phyloP scores from a whole-genome alignment of 1,140 invertebrate species.

The Drosophila rhopaloa region DNA sequence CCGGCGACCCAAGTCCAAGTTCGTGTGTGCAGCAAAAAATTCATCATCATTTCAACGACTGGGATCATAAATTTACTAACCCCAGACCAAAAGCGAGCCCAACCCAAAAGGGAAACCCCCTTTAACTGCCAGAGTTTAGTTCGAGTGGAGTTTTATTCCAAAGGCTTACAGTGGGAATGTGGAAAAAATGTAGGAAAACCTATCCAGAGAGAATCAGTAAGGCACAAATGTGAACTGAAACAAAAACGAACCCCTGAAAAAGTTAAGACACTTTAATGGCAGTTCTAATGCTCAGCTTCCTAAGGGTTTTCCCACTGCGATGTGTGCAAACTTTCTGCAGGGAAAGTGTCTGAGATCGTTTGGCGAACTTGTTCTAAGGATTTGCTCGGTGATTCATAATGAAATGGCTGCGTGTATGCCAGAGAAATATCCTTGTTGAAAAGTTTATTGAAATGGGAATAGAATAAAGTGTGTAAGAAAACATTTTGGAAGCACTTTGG shows the following conservation, averaged over 20 bases:
- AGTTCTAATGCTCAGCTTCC: slow-evolving; percentile 42
- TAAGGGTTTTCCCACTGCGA: slow-evolving; percentile 26
- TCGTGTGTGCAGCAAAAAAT: slow-evolving; percentile 65
- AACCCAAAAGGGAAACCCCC: slow-evolving; percentile 23
- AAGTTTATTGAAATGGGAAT: slow-evolving; percentile 37
- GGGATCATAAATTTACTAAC: slow-evolving; percentile 80
- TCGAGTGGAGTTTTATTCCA: slow-evolving; percentile 42
- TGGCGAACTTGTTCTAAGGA: slow-evolving; percentile 24
- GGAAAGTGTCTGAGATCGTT: slow-evolving; percentile 52
- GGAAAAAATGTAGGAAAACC: slow-evolving; percentile 5
- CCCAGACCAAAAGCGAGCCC: slow-evolving; percentile 38
- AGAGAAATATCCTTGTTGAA: slow-evolving; percentile 23
- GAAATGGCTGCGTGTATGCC: slow-evolving; percentile 24
- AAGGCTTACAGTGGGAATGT: slow-evolving; percentile 18
- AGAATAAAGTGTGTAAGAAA: slow-evolving; percentile 26
- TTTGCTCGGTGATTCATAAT: slow-evolving; percentile 45
- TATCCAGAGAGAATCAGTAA: slow-evolving; percentile 7
- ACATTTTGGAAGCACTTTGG: not conserved
- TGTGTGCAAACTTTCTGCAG: slow-evolving; percentile 22
- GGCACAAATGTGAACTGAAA: slow-evolving; percentile 4
- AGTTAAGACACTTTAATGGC: slow-evolving; percentile 59
- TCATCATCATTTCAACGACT: slow-evolving; percentile 77
- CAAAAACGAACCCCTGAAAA: slow-evolving; percentile 21
- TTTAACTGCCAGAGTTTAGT: slow-evolving; percentile 44
- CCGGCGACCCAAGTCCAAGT: slow-evolving; percentile 59